Evolutionary conservation across 2,113 vertebrate species (phyloP).

Genomic region (Lepus europaeus): DNA sequence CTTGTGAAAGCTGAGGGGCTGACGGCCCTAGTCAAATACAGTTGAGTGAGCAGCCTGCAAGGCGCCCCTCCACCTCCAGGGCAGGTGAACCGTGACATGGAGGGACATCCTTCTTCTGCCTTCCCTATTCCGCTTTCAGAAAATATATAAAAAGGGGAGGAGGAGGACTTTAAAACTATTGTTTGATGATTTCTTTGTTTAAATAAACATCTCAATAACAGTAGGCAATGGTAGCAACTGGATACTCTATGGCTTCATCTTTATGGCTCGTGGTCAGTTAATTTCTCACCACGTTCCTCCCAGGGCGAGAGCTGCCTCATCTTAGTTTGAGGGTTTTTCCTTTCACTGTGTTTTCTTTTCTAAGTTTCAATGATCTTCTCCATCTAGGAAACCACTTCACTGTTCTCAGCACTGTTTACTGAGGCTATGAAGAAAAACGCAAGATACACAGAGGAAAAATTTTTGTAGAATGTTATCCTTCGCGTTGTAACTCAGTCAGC

Average conservation of each 20-base stretch:
- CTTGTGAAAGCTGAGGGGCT: slow-evolving; percentile 90
- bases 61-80: slow-evolving; percentile 88
- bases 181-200: slow-evolving; percentile 83
- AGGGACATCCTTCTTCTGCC: slow-evolving; percentile 86
- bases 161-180: slow-evolving; percentile 76
- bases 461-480: slow-evolving; percentile 45
- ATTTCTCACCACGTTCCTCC: slow-evolving; percentile 77
- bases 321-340: neutral
- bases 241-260: slow-evolving; percentile 51
- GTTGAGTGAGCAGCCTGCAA: slow-evolving; percentile 91
- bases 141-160: slow-evolving; percentile 57
- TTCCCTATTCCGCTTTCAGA: slow-evolving; percentile 65
- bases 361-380: slow-evolving; percentile 12
- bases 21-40: slow-evolving; percentile 92
- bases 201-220: slow-evolving; percentile 77
- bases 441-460: slow-evolving; percentile 62
- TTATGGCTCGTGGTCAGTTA: slow-evolving; percentile 63
- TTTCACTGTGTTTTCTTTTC: slow-evolving; percentile 53
- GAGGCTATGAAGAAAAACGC: slow-evolving; percentile 61
- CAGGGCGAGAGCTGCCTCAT: slow-evolving; percentile 46
- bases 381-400: slow-evolving; percentile 64
- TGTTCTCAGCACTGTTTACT: slow-evolving; percentile 53
- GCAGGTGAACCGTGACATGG: slow-evolving; percentile 91
- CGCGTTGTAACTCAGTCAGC: slow-evolving; percentile 59
- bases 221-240: slow-evolving; percentile 55